Percentiles rank a stretch among this genome's conserved stretches.
Conservation (phyloP, 2,888 invertebrate species). For the Biston stratarius region DNA sequence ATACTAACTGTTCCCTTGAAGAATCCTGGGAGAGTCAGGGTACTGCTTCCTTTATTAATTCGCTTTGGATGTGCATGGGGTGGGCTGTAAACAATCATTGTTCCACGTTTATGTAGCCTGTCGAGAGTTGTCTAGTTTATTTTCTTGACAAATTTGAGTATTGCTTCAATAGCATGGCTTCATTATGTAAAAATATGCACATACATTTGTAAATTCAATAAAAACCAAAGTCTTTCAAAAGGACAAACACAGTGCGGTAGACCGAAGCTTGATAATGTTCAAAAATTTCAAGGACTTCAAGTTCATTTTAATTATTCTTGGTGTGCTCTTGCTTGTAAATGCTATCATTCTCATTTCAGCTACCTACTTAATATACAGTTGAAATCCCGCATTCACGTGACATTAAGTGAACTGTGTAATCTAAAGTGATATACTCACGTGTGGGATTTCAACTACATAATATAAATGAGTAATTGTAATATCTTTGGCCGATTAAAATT, state of each 20-base stretch:
- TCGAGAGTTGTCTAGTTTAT: constrained; percentile 43
- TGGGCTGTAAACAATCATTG: constrained; percentile 52
- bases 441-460: constrained; percentile 7
- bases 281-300: constrained; percentile 67
- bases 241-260: constrained; percentile 41
- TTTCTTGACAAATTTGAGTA: constrained; percentile 31
- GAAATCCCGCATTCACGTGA: constrained; percentile 8
- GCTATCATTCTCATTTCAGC: constrained; percentile 32
- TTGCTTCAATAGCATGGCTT: constrained; percentile 56
- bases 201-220: constrained; percentile 38
- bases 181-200: constrained; percentile 47
- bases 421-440: constrained; percentile 5
- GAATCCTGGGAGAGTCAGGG: constrained; percentile 84
- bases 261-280: constrained; percentile 51
- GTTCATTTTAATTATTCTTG: constrained; percentile 29
- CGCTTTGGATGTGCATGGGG: constrained; percentile 75
- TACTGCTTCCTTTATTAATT: constrained; percentile 63
- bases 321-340: constrained; percentile 40
- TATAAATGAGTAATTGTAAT: constrained; percentile 7
- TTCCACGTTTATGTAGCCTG: constrained; percentile 39
- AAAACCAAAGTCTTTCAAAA: constrained; percentile 32
- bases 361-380: constrained; percentile 7
- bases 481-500: constrained; percentile 27
- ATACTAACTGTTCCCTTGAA: constrained; percentile 86
- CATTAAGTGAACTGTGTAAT: background rate